These are phyloP conservation scores for Drosophila neotestacea DNA, from an alignment of 2,888 invertebrate genomes.

Conservation along the genomic window DNA sequence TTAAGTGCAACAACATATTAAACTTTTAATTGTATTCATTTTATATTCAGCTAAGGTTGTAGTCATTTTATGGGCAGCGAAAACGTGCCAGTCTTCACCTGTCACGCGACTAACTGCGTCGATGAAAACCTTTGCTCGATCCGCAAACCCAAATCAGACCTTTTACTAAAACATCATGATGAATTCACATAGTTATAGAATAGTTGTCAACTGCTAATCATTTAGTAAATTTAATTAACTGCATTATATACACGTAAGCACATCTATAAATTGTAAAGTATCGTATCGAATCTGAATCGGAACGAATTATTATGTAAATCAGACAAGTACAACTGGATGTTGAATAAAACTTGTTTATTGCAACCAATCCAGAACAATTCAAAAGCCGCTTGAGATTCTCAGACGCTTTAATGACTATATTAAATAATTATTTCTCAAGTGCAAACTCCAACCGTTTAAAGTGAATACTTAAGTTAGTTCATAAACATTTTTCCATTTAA, in stretches of 20 bases:
- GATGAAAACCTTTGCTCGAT: constrained; percentile 17
- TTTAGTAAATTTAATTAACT: background rate
- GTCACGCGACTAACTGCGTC: constrained; percentile 77
- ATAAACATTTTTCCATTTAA: too few species aligned
- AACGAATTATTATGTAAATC: constrained; percentile 1
- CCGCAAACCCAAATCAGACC: constrained; percentile 71
- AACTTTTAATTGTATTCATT: background rate
- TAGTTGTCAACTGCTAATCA: background rate
- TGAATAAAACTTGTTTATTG: constrained; percentile 1
- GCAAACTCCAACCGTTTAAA: too few species aligned
- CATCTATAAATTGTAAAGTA: background rate
- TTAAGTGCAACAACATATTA: background rate
- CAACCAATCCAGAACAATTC: background rate
- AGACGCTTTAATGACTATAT: too few species aligned
- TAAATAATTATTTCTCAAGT: too few species aligned
- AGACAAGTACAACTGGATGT: background rate
- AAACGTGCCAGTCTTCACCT: constrained; percentile 19
- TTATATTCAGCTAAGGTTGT: constrained; percentile 61
- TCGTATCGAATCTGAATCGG: background rate
- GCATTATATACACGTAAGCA: too few species aligned
- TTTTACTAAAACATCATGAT: constrained; percentile 80
- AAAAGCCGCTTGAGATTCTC: background rate
- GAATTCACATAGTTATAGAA: background rate
- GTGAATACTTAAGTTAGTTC: too few species aligned
- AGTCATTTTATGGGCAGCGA: constrained; percentile 62